These are phyloP conservation scores for Oncorhynchus mykiss DNA, from an alignment of 2,113 vertebrate species.

Conservation along the genomic window DNA sequence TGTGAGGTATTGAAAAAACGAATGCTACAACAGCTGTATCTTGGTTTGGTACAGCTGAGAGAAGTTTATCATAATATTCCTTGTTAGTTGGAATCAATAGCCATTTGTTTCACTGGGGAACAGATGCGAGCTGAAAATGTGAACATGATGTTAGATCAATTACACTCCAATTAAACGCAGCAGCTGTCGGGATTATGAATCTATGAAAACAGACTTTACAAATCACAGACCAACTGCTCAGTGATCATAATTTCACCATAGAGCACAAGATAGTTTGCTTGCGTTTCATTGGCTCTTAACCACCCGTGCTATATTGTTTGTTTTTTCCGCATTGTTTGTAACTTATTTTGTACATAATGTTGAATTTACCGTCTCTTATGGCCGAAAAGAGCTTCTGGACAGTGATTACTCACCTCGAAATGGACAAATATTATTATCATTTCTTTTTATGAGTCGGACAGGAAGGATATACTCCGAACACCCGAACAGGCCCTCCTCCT, in stretches of 20 bases:
- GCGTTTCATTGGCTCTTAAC: neutral
- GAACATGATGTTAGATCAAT: slow-evolving; percentile 38
- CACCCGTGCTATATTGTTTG: no score
- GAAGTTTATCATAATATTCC: slow-evolving; percentile 6
- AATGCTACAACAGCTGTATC: slow-evolving; percentile 28
- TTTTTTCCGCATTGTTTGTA: no score
- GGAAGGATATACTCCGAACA: no score
- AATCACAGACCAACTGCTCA: slow-evolving; percentile 42
- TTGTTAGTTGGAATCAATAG: slow-evolving; percentile 36
- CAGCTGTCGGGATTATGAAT: slow-evolving; percentile 52
- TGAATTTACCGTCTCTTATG: no score
- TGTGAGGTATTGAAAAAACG: neutral
- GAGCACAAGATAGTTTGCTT: neutral
- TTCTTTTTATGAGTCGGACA: no score
- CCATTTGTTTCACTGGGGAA: slow-evolving; percentile 30
- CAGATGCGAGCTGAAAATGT: slow-evolving; percentile 20
- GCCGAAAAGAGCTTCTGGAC: no score
- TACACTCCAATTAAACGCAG: slow-evolving; percentile 27
- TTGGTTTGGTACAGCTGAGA: slow-evolving; percentile 12
- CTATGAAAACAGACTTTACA: slow-evolving; percentile 41
- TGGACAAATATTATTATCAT: no score
- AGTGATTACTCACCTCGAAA: no score
- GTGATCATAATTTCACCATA: slow-evolving; percentile 33
- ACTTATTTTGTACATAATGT: no score
- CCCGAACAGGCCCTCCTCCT: no score